These are phyloP conservation scores for Caenorhabditis macrosperma DNA, from an alignment of 2,888 invertebrate genomes.

Conservation along the genomic window DNA sequence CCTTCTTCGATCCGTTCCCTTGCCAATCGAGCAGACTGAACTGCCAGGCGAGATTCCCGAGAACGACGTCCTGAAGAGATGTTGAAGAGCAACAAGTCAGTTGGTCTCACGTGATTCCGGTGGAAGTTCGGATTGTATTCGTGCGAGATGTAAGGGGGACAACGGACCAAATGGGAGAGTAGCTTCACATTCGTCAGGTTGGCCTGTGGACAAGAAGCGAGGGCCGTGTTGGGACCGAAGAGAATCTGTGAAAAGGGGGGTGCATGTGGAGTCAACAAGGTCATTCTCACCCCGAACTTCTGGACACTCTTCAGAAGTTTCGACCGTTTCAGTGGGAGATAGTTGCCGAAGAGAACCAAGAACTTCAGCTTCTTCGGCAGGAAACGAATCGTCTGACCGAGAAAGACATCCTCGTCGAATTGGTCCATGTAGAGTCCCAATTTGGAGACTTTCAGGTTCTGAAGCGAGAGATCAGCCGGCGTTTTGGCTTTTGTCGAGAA, in stretches of 20 bases:
- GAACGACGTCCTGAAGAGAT: slow-evolving; percentile 11
- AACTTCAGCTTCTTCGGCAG: slow-evolving; percentile 30
- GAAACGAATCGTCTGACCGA: slow-evolving; percentile 15
- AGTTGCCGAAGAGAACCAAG: slow-evolving; percentile 58
- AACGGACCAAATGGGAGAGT: slow-evolving; percentile 53
- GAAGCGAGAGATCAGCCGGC: background rate
- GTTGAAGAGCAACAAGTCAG: background rate
- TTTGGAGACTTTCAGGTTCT: slow-evolving; percentile 38
- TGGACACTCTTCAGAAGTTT: slow-evolving; percentile 34
- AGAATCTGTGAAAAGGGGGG: slow-evolving; percentile 32
- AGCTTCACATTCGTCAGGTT: slow-evolving; percentile 45
- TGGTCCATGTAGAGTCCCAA: slow-evolving; percentile 58
- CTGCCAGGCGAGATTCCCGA: slow-evolving; percentile 34
- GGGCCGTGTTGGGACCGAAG: slow-evolving; percentile 50
- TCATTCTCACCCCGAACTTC: slow-evolving; percentile 20
- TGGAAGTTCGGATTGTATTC: slow-evolving; percentile 32
- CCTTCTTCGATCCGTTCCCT: slow-evolving; percentile 7
- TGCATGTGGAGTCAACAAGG: too few species aligned
- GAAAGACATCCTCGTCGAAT: slow-evolving; percentile 48
- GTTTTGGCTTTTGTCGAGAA: slow-evolving; percentile 34
- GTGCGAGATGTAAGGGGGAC: slow-evolving; percentile 46
- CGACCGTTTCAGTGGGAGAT: slow-evolving; percentile 33
- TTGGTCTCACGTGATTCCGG: slow-evolving; percentile 25
- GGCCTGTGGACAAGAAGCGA: slow-evolving; percentile 47
- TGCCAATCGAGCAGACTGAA: slow-evolving; percentile 54